Conservation (phyloP, 2,888 invertebrate species). For the Temnothorax rugatulus region DNA sequence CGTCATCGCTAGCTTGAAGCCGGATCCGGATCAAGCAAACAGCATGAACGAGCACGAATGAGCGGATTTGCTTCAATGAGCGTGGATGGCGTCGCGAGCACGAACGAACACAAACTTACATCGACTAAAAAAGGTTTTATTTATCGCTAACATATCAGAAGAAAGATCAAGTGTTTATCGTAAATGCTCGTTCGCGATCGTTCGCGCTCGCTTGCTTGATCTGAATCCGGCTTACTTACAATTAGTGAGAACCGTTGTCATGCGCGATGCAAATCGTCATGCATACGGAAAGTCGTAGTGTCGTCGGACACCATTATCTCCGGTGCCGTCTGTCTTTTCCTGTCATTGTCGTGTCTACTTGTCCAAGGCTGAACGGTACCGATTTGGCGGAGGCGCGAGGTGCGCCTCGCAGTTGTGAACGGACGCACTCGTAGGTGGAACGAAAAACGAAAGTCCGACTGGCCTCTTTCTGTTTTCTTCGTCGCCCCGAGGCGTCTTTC, state of each 20-base stretch:
- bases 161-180: neutral
- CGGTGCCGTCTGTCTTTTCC: constrained; percentile 57
- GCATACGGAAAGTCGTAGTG: constrained; percentile 69
- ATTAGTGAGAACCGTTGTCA: constrained; percentile 73
- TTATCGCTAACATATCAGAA: neutral
- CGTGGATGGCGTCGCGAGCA: neutral
- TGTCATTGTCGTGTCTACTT: constrained; percentile 75
- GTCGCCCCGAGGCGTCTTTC: constrained; percentile 56
- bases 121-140: neutral
- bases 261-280: constrained; percentile 78
- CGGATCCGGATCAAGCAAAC: constrained; percentile 15
- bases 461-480: constrained; percentile 57
- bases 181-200: neutral
- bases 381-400: constrained; percentile 78
- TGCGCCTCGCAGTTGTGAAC: constrained; percentile 71
- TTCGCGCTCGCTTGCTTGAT: neutral
- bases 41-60: constrained; percentile 26
- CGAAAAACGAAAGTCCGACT: constrained; percentile 71
- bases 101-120: neutral
- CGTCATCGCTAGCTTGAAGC: constrained; percentile 33
- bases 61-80: constrained; percentile 9
- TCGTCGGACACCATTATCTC: constrained; percentile 56
- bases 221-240: neutral
- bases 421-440: constrained; percentile 70
- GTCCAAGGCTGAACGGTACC: constrained; percentile 80